These are phyloP conservation scores for Romanogobio albipinnatus DNA, from an alignment of 2,113 vertebrate species.

Conservation along the genomic window DNA sequence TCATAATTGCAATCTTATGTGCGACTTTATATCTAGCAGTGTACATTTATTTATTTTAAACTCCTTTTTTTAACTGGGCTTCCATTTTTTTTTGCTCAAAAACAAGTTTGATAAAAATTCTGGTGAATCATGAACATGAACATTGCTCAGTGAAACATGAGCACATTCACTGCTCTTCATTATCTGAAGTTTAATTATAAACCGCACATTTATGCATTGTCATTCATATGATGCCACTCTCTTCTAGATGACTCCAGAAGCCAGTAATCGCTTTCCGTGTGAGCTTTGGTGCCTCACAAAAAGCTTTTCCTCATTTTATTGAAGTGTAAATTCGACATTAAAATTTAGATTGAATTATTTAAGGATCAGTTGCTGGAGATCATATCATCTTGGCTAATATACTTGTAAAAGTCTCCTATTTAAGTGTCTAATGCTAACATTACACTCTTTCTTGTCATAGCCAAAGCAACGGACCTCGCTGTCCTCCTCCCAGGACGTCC, in stretches of 20 bases:
- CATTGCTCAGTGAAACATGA: background rate
- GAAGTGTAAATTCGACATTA: background rate
- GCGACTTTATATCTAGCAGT: background rate
- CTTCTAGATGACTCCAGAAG: background rate
- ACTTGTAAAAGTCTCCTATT: background rate
- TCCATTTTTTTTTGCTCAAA: background rate
- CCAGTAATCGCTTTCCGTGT: background rate
- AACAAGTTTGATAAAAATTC: background rate
- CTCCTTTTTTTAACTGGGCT: background rate
- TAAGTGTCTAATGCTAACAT: background rate
- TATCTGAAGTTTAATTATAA: conserved; percentile 1
- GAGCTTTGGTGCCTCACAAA: background rate
- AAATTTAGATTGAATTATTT: background rate
- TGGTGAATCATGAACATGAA: background rate
- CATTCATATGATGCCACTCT: background rate
- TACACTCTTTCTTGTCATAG: conserved; percentile 71
- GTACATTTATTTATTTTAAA: background rate
- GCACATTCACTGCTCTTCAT: background rate
- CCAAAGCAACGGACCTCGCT: conserved; percentile 95
- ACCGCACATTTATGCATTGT: background rate
- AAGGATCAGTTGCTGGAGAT: background rate
- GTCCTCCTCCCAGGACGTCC: conserved; percentile 92
- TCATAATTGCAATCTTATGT: background rate
- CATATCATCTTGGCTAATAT: background rate
- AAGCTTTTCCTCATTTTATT: background rate